A percentile compares a stretch with the other conserved stretches of the same genome.
phyloP scores from a whole-genome alignment of 2,797 vertebrate species.

The Eulemur rubriventer region DNA sequence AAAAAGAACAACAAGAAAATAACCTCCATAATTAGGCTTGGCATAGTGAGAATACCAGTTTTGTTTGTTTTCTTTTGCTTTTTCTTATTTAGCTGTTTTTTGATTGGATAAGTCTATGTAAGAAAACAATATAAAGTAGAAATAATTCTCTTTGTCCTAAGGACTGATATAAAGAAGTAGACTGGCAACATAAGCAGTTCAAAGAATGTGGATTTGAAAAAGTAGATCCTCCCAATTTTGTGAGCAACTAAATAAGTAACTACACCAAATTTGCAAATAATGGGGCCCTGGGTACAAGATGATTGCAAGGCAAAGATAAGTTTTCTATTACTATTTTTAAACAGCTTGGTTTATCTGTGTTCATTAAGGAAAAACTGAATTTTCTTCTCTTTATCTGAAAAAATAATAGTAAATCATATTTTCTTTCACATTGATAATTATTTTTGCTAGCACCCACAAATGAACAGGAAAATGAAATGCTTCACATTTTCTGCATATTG shows the following conservation, averaged over 20 bases:
- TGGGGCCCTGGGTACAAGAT: background rate
- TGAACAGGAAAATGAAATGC: background rate
- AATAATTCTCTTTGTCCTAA: background rate
- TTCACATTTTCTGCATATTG: constrained; percentile 21
- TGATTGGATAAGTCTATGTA: background rate
- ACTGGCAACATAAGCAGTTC: background rate
- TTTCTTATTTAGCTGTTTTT: background rate
- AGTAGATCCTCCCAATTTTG: background rate
- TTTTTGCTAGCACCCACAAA: background rate
- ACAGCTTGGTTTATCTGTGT: background rate
- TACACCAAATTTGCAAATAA: background rate
- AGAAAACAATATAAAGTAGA: background rate
- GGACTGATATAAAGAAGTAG: background rate
- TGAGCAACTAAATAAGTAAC: background rate
- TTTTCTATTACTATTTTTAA: background rate
- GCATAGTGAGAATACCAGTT: background rate
- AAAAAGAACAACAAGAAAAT: background rate
- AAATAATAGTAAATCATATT: background rate
- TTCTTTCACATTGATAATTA: background rate
- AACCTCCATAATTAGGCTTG: background rate
- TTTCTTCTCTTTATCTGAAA: constrained; percentile 1
- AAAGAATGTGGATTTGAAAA: background rate
- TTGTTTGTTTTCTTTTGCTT: background rate
- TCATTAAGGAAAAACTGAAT: background rate
- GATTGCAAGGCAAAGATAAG: background rate